Conservation (phyloP, 2,888 invertebrate genomes). For the Polymixis flavicincta region DNA sequence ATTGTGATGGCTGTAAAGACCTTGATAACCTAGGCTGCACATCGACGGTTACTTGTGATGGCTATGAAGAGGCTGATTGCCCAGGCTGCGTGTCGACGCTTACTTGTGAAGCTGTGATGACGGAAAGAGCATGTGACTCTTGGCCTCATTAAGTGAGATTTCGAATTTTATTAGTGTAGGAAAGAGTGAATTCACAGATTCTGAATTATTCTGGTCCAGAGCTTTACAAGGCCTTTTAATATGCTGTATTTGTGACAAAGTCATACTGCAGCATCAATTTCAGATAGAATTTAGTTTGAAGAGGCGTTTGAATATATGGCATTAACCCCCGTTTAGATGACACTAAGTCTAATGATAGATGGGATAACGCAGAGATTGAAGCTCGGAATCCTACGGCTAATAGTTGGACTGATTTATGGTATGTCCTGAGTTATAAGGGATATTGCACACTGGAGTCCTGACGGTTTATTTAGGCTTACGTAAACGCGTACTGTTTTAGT, state of each 20-base stretch:
- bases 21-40: too few species aligned
- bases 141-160: too few species aligned
- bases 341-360: constrained; percentile 64
- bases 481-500: neutral
- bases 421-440: constrained; percentile 43
- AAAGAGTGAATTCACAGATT: too few species aligned
- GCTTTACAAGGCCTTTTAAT: too few species aligned
- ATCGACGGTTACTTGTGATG: too few species aligned
- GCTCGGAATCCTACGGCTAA: constrained; percentile 60
- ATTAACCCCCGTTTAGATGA: constrained; percentile 46
- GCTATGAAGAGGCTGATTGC: neutral
- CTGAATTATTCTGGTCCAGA: too few species aligned
- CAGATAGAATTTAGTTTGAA: neutral
- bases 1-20: too few species aligned
- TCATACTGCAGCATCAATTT: neutral
- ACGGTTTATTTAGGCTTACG: neutral
- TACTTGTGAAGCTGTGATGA: too few species aligned
- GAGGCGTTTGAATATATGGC: constrained; percentile 6
- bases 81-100: neutral
- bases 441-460: constrained; percentile 11
- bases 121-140: too few species aligned
- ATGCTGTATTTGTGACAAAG: too few species aligned
- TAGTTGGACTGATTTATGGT: constrained; percentile 60
- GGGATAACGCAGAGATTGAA: constrained; percentile 58
- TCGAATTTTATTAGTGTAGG: too few species aligned